A percentile compares a stretch with the other conserved stretches of the same genome.
Evolutionary conservation across 2,113 vertebrate genomes (phyloP).

Genomic region (Takifugu flavidus): DNA sequence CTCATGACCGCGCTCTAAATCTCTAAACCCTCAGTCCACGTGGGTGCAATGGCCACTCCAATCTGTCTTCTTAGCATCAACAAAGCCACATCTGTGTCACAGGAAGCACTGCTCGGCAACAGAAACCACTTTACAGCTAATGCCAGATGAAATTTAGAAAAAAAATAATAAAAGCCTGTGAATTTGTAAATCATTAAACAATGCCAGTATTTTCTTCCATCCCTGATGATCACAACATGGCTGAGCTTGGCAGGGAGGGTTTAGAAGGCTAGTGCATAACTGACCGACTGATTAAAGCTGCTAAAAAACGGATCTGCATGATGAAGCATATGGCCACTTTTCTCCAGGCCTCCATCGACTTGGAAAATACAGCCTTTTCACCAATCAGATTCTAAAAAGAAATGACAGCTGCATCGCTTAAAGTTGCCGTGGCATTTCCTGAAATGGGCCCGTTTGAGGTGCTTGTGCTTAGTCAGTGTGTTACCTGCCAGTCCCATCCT

Average conservation of each 20-base stretch:
- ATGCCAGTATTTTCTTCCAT: neutral
- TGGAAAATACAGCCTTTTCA: too few species aligned
- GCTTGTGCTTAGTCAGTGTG: too few species aligned
- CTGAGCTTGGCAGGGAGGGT: conserved; percentile 28
- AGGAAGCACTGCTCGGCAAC: conserved; percentile 39
- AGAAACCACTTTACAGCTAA: conserved; percentile 37
- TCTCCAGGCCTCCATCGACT: neutral
- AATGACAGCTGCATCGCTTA: too few species aligned
- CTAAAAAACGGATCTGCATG: conserved; percentile 18
- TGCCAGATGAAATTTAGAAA: conserved; percentile 27
- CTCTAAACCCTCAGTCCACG: conserved; percentile 58
- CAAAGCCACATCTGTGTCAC: conserved; percentile 54
- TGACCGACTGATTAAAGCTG: neutral
- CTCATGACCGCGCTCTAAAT: conserved; percentile 64
- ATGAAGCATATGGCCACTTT: conserved; percentile 19
- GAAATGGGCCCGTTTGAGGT: too few species aligned
- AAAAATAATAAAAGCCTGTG: neutral
- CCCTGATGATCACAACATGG: conserved; percentile 20
- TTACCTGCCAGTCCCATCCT: too few species aligned
- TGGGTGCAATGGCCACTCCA: conserved; percentile 24
- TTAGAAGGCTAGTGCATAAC: conserved; percentile 22
- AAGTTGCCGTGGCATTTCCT: too few species aligned
- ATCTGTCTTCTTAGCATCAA: conserved; percentile 51
- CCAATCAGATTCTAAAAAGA: too few species aligned
- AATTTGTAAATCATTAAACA: conserved; percentile 18